Evolutionary conservation across 2,888 invertebrate species (phyloP).

Genomic region (Drosophila mimica): DNA sequence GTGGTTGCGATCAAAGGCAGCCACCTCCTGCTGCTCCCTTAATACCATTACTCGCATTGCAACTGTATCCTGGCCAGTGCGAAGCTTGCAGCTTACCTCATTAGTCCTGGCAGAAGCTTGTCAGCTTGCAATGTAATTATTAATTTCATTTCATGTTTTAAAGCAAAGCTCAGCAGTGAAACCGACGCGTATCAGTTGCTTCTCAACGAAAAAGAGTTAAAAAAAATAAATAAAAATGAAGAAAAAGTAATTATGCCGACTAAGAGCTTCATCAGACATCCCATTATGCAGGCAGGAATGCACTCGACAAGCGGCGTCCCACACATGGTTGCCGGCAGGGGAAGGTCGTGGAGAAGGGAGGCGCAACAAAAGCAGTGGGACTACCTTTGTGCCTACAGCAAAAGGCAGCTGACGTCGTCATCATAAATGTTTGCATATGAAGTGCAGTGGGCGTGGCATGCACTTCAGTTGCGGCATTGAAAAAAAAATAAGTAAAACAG

Average conservation of each 20-base stretch:
- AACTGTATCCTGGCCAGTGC: slow-evolving; percentile 29
- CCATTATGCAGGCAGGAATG: slow-evolving; percentile 74
- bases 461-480: slow-evolving; percentile 80
- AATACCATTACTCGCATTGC: not conserved
- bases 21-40: slow-evolving; percentile 58
- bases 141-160: slow-evolving; percentile 51
- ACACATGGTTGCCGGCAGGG: slow-evolving; percentile 37
- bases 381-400: slow-evolving; percentile 68
- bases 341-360: not conserved
- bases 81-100: slow-evolving; percentile 41
- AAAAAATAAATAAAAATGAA: slow-evolving; percentile 17
- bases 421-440: slow-evolving; percentile 79
- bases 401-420: slow-evolving; percentile 52
- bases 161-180: slow-evolving; percentile 21
- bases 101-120: slow-evolving; percentile 42
- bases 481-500: slow-evolving; percentile 24
- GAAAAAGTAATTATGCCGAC: slow-evolving; percentile 80
- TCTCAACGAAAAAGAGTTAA: not conserved
- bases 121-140: slow-evolving; percentile 42
- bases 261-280: slow-evolving; percentile 81
- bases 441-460: slow-evolving; percentile 70
- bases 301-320: slow-evolving; percentile 67
- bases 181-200: slow-evolving; percentile 50
- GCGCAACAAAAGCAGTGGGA: slow-evolving; percentile 66
- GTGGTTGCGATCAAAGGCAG: slow-evolving; percentile 68